Evolutionary conservation across 1,140 invertebrate species (phyloP).

Genomic region (Ephestia elutella): DNA sequence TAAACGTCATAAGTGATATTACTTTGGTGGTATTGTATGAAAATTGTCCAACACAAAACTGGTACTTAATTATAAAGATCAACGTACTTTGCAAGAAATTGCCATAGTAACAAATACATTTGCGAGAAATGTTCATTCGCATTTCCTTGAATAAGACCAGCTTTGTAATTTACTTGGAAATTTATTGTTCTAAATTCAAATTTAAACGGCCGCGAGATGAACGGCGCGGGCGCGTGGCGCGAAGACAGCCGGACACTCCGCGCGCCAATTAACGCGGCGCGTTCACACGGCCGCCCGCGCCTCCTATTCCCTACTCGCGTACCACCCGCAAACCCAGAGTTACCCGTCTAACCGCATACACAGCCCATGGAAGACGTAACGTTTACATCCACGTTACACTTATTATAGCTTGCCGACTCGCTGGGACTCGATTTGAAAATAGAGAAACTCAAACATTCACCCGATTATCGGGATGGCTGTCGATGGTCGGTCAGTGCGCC

Average conservation of each 20-base stretch:
- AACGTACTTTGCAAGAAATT: background rate
- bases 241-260: conserved; percentile 55
- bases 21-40: too few relatives aligned
- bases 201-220: conserved; percentile 39
- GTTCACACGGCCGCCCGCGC: conserved; percentile 48
- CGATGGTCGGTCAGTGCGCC: conserved; percentile 65
- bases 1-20: too few relatives aligned
- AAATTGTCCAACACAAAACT: too few relatives aligned
- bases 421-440: conserved; percentile 61
- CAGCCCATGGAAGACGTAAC: conserved; percentile 25
- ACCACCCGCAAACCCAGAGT: conserved; percentile 28
- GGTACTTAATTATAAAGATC: too few relatives aligned
- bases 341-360: conserved; percentile 23
- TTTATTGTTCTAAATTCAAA: conserved; percentile 46
- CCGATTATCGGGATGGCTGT: conserved; percentile 68
- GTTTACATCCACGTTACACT: conserved; percentile 41
- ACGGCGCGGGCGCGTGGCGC: conserved; percentile 51
- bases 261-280: conserved; percentile 61
- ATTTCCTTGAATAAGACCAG: conserved; percentile 1
- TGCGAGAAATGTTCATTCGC: conserved; percentile 1
- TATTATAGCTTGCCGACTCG: conserved; percentile 34
- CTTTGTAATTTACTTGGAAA: conserved; percentile 20
- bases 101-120: background rate
- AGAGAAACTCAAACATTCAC: conserved; percentile 67
- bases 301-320: conserved; percentile 28